Evolutionary conservation across 2,113 vertebrate species (phyloP).

Genomic region (Castor canadensis): DNA sequence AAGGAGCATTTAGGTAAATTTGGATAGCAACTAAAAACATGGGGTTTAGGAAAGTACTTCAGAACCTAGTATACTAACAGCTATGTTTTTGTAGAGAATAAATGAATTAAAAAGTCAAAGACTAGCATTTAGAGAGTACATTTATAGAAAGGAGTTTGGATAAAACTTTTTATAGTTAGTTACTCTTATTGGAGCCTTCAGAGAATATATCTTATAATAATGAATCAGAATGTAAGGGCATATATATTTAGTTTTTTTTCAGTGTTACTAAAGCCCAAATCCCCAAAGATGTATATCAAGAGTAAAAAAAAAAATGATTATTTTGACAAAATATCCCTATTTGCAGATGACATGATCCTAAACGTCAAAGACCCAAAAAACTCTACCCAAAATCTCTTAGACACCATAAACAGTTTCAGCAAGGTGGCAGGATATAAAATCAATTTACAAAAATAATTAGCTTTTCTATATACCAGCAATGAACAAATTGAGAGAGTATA

Average conservation of each 20-base stretch:
- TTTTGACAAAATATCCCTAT: too few relatives aligned
- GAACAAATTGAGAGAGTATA: too few relatives aligned
- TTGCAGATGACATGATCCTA: too few relatives aligned
- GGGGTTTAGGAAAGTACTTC: not conserved
- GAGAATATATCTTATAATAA: not conserved
- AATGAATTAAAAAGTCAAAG: conserved; percentile 1
- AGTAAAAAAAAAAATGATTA: too few relatives aligned
- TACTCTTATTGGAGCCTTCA: not conserved
- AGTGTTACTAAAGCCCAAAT: not conserved
- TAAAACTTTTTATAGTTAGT: not conserved
- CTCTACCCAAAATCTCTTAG: too few relatives aligned
- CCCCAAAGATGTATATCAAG: not conserved
- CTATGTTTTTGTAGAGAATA: not conserved
- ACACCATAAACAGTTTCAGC: too few relatives aligned
- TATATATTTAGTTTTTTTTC: not conserved
- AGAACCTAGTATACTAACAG: not conserved
- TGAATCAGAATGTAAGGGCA: not conserved
- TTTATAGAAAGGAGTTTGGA: not conserved
- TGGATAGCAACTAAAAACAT: conserved; percentile 43
- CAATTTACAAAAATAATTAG: too few relatives aligned
- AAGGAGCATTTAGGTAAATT: conserved; percentile 1
- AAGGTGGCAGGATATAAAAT: too few relatives aligned
- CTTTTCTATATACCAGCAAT: too few relatives aligned
- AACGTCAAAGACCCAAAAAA: too few relatives aligned
- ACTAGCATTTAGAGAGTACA: not conserved